These are phyloP conservation scores for Enteromius unitaeniatus DNA, from an alignment of 2,797 vertebrate genomes.

Conservation along the genomic window DNA sequence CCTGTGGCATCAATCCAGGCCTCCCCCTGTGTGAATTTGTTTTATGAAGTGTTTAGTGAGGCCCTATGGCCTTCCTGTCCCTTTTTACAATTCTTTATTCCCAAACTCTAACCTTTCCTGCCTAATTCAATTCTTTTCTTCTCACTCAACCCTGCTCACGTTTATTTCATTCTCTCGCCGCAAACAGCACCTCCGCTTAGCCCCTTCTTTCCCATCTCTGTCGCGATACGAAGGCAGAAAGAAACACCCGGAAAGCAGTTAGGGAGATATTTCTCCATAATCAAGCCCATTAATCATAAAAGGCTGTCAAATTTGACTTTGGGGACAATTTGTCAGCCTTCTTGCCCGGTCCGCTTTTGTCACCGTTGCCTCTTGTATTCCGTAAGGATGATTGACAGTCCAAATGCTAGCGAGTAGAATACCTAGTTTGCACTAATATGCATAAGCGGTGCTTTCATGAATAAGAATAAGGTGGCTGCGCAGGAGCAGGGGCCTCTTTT, in stretches of 20 bases:
- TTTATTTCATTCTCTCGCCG: conserved; percentile 60
- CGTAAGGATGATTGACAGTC: conserved; percentile 84
- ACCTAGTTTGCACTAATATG: conserved; percentile 84
- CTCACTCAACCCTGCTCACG: conserved; percentile 41
- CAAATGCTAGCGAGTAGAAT: conserved; percentile 78
- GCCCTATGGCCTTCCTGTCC: conserved; percentile 66
- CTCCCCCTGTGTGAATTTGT: conserved; percentile 41
- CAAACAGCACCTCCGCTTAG: conserved; percentile 49
- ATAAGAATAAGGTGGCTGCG: conserved; percentile 80
- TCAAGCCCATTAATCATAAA: conserved; percentile 87
- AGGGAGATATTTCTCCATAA: conserved; percentile 79
- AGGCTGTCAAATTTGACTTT: conserved; percentile 87
- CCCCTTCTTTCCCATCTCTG: conserved; percentile 52
- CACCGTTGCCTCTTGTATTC: conserved; percentile 75
- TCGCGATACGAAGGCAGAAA: conserved; percentile 54
- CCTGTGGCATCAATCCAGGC: conserved; percentile 29
- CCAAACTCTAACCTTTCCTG: conserved; percentile 53
- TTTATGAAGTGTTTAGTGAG: conserved; percentile 64
- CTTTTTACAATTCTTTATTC: conserved; percentile 45
- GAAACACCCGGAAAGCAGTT: conserved; percentile 78
- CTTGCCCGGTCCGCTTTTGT: conserved; percentile 75
- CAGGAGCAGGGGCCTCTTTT: conserved; percentile 71
- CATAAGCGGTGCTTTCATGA: conserved; percentile 82
- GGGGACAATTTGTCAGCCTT: conserved; percentile 85
- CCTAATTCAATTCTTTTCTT: conserved; percentile 75